Percentiles rank a stretch among this genome's conserved stretches.
Evolutionary conservation across 1,140 invertebrate species (phyloP).

Genomic region (Steinernema feltiae): DNA sequence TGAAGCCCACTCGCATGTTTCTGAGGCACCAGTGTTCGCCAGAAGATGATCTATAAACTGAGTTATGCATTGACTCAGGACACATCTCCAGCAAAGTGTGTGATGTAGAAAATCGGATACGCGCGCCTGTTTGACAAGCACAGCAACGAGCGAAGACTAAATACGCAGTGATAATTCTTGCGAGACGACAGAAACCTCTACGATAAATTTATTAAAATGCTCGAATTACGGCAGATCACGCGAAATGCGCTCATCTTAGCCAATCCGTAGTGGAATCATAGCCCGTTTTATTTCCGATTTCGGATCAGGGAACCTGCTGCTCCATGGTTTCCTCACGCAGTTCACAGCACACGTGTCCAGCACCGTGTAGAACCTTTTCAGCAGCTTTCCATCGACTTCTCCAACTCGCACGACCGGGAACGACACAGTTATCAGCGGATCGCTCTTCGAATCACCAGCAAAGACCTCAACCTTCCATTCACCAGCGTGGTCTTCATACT

Average conservation of each 20-base stretch:
- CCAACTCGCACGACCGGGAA: background rate
- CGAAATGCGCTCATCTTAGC: background rate
- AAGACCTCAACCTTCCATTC: background rate
- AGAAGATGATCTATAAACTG: too few relatives aligned
- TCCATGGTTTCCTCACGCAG: background rate
- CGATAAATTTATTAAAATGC: too few relatives aligned
- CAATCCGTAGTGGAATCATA: background rate
- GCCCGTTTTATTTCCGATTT: background rate
- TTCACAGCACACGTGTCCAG: background rate
- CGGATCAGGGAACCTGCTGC: slow-evolving; percentile 3
- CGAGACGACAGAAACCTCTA: too few relatives aligned
- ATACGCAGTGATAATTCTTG: too few relatives aligned
- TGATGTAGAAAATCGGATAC: too few relatives aligned
- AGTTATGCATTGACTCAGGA: too few relatives aligned
- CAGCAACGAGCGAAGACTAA: too few relatives aligned
- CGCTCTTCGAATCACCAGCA: background rate
- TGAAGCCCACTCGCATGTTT: too few relatives aligned
- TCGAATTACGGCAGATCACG: too few relatives aligned
- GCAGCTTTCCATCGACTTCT: background rate
- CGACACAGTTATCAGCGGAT: background rate
- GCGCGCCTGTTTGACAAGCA: too few relatives aligned
- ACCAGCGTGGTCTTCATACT: background rate
- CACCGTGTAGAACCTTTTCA: background rate
- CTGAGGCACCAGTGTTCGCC: too few relatives aligned
- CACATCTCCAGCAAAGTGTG: too few relatives aligned